Percentiles rank a stretch among this genome's conserved stretches.
Conservation (phyloP, 2,113 vertebrate species). For the Herpetotheres cachinnans region DNA sequence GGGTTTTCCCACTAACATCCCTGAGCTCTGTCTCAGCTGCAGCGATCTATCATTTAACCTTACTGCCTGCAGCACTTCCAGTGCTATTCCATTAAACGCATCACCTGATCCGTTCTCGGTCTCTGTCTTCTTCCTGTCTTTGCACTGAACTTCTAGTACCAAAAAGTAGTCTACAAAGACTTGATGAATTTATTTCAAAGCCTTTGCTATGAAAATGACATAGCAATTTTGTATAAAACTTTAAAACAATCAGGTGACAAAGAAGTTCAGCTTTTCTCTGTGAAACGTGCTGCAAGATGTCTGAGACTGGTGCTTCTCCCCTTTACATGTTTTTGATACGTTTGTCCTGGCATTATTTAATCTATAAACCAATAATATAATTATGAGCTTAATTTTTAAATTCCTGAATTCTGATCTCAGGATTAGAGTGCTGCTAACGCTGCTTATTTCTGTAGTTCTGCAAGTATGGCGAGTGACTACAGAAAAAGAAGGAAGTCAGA, state of each 20-base stretch:
- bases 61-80: background rate
- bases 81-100: background rate
- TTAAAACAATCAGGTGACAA: background rate
- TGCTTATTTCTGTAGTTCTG: slow-evolving; percentile 50
- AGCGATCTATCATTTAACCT: background rate
- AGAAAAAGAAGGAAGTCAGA: slow-evolving; percentile 96
- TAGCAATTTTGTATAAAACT: background rate
- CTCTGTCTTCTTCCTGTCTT: background rate
- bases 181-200: background rate
- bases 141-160: background rate
- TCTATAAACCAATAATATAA: background rate
- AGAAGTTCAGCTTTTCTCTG: background rate
- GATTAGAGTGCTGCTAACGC: background rate
- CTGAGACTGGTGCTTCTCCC: background rate
- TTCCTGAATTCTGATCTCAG: background rate
- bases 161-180: background rate
- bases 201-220: background rate
- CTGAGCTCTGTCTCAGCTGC: background rate
- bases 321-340: rapidly evolving
- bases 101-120: background rate
- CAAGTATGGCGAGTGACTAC: slow-evolving; percentile 87
- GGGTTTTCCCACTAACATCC: background rate
- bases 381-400: background rate
- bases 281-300: background rate
- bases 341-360: background rate